phyloP scores from a whole-genome alignment of 2,797 vertebrate species.

The Gadopsis marmoratus region DNA sequence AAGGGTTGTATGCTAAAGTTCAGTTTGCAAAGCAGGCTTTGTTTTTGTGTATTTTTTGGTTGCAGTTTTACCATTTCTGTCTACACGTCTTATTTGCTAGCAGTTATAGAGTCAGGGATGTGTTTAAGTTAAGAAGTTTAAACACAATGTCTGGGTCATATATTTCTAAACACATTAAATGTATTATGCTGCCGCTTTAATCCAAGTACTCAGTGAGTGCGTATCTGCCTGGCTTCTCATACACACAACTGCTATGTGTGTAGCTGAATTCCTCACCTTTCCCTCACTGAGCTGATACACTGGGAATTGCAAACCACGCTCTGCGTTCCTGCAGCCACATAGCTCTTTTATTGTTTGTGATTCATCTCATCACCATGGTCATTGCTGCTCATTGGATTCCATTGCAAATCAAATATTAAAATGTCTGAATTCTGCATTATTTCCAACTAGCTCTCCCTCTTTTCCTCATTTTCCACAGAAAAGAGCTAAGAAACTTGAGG shows the following conservation, averaged over 20 bases:
- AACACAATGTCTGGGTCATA: too few species aligned
- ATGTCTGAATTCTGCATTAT: constrained; percentile 38
- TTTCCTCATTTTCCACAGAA: constrained; percentile 90
- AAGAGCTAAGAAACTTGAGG: constrained; percentile 99
- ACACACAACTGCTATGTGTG: neutral
- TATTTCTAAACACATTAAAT: too few species aligned
- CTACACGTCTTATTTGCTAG: too few species aligned
- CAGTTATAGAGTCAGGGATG: too few species aligned
- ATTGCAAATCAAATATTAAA: constrained; percentile 42
- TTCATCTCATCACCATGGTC: constrained; percentile 25
- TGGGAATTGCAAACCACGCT: constrained; percentile 3
- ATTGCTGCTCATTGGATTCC: constrained; percentile 27
- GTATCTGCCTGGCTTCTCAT: constrained; percentile 17
- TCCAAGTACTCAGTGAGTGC: neutral
- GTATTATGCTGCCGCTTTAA: too few species aligned
- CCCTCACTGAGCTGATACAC: neutral
- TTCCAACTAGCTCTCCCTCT: constrained; percentile 78
- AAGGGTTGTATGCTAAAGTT: too few species aligned
- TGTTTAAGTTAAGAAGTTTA: too few species aligned
- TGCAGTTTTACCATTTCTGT: too few species aligned
- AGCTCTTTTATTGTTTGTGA: constrained; percentile 29
- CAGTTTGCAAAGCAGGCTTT: too few species aligned
- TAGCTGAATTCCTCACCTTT: neutral
- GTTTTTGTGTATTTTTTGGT: too few species aligned
- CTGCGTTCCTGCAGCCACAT: constrained; percentile 9